These are phyloP conservation scores for Andrena marginata DNA, from an alignment of 2,888 invertebrate species.

Conservation along the genomic window DNA sequence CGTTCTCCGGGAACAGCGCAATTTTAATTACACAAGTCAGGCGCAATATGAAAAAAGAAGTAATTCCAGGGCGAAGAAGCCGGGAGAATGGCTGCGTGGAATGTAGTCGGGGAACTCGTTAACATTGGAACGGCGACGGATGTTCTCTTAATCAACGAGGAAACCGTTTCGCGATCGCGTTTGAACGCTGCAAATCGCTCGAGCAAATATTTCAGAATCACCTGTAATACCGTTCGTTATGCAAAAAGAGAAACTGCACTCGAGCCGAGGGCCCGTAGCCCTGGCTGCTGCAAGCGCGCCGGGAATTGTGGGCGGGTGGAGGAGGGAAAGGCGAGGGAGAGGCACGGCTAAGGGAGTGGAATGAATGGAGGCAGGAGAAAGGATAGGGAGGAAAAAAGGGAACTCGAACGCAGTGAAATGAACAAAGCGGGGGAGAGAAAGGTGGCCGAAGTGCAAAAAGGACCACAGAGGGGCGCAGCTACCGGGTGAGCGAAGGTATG, in stretches of 20 bases:
- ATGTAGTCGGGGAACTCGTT: slow-evolving; percentile 37
- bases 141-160: slow-evolving; percentile 43
- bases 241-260: slow-evolving; percentile 5
- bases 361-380: neutral
- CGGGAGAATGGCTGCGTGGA: neutral
- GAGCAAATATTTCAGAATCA: slow-evolving; percentile 48
- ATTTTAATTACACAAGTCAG: slow-evolving; percentile 43
- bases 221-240: slow-evolving; percentile 38
- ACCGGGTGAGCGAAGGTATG: neutral
- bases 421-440: slow-evolving; percentile 30
- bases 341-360: neutral
- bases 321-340: neutral
- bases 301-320: too few relatives aligned
- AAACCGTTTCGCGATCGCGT: slow-evolving; percentile 39
- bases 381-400: neutral
- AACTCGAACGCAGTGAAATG: slow-evolving; percentile 24
- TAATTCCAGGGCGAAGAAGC: neutral
- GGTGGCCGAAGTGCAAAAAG: neutral
- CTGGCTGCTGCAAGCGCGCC: neutral
- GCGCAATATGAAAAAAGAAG: neutral
- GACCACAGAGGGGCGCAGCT: neutral
- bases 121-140: slow-evolving; percentile 1
- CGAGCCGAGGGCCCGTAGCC: neutral
- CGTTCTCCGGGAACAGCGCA: neutral
- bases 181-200: slow-evolving; percentile 52